phyloP scores from a whole-genome alignment of 2,888 invertebrate genomes.

The Callinectes sapidus region DNA sequence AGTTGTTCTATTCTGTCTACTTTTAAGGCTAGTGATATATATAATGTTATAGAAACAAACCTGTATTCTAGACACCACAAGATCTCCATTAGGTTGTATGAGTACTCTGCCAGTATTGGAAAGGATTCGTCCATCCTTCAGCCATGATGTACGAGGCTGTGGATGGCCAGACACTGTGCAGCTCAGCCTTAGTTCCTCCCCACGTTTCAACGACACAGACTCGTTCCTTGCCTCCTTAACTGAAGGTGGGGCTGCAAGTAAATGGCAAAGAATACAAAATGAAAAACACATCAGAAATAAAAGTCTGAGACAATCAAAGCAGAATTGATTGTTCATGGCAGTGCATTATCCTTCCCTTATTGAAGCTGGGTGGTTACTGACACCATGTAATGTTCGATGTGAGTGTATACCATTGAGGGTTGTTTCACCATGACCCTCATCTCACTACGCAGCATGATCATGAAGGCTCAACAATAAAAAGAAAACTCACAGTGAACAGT shows the following conservation, averaged over 20 bases:
- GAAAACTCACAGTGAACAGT: conserved; percentile 61
- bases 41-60: not conserved
- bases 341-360: no score
- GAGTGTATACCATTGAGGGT: no score
- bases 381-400: no score
- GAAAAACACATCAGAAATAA: no score
- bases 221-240: conserved; percentile 56
- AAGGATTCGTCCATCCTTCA: conserved; percentile 73
- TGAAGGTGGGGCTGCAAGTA: conserved; percentile 59
- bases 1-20: not conserved
- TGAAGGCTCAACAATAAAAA: not conserved
- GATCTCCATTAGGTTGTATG: conserved; percentile 53
- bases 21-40: not conserved
- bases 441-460: no score
- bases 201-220: conserved; percentile 74
- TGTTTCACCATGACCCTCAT: no score
- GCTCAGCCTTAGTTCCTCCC: conserved; percentile 74
- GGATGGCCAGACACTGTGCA: conserved; percentile 76
- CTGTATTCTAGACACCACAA: conserved; percentile 50
- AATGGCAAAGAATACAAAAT: no score
- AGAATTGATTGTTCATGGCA: no score
- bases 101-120: conserved; percentile 26
- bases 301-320: no score
- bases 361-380: no score
- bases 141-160: conserved; percentile 76